Percentiles rank a stretch among this genome's conserved stretches.
Evolutionary conservation across 2,888 invertebrate genomes (phyloP).

Genomic region (Tineola bisselliella): DNA sequence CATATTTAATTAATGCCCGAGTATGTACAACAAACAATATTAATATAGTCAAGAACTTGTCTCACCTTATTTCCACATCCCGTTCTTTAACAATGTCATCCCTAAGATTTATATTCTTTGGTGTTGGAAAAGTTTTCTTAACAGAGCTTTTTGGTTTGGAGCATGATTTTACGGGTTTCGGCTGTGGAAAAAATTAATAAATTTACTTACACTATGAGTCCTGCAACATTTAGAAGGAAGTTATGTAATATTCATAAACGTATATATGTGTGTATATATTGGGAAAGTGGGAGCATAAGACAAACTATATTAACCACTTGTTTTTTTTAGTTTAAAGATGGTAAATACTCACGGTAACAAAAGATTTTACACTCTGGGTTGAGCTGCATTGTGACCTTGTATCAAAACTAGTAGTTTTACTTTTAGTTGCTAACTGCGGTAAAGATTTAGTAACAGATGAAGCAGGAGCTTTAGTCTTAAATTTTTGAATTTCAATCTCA

Average conservation of each 20-base stretch:
- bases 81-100: conserved; percentile 50
- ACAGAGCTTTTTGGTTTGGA: conserved; percentile 28
- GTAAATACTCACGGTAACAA: conserved; percentile 42
- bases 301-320: too few relatives aligned
- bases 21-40: too few relatives aligned
- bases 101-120: conserved; percentile 8
- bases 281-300: too few relatives aligned
- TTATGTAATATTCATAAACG: too few relatives aligned
- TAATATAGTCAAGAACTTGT: too few relatives aligned
- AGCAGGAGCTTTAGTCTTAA: conserved; percentile 21
- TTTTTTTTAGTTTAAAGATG: too few relatives aligned
- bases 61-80: conserved; percentile 56
- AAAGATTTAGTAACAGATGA: conserved; percentile 21
- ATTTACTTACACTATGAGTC: neutral
- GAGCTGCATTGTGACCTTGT: conserved; percentile 48
- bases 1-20: too few relatives aligned
- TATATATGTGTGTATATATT: too few relatives aligned
- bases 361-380: conserved; percentile 39
- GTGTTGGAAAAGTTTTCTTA: conserved; percentile 27
- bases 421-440: conserved; percentile 15
- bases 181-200: conserved; percentile 29
- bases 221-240: neutral
- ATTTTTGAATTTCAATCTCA: conserved; percentile 26
- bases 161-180: conserved; percentile 36
- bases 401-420: conserved; percentile 24